phyloP scores from a whole-genome alignment of 2,797 vertebrate genomes.

The Chloroceryle amazona region DNA sequence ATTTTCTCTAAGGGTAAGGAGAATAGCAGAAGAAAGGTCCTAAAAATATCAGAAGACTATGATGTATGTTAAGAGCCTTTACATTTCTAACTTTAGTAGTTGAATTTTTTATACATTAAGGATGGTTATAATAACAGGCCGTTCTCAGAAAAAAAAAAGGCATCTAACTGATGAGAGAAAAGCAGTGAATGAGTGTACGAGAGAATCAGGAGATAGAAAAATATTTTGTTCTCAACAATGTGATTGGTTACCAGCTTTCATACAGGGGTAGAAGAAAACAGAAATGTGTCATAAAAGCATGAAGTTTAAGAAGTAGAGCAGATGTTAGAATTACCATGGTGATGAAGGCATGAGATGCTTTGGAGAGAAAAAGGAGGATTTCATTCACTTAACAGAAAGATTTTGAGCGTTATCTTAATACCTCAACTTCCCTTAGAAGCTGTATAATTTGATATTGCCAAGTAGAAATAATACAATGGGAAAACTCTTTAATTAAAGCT shows the following conservation, averaged over 20 bases:
- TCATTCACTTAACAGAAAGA: not conserved
- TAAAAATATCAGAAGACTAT: not conserved
- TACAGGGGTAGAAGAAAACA: not conserved
- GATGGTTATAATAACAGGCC: not conserved
- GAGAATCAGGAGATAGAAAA: not conserved
- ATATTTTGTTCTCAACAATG: not conserved
- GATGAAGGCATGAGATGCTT: not conserved
- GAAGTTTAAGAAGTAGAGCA: not conserved
- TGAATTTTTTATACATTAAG: not conserved
- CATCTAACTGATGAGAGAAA: not conserved
- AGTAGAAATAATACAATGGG: not conserved
- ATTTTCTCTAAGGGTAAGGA: conserved; percentile 30
- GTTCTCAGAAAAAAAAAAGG: not conserved
- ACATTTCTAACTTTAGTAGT: not conserved
- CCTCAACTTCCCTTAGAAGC: not conserved
- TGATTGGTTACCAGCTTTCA: not conserved
- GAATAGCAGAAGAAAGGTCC: not conserved
- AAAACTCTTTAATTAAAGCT: not conserved
- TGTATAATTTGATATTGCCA: not conserved
- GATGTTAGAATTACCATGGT: not conserved
- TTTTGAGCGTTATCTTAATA: not conserved
- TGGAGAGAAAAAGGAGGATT: not conserved
- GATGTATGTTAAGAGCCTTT: not conserved
- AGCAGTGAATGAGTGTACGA: not conserved
- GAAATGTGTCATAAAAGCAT: not conserved